Conservation (phyloP, 2,113 vertebrate genomes). For the Bothrops jararaca region DNA sequence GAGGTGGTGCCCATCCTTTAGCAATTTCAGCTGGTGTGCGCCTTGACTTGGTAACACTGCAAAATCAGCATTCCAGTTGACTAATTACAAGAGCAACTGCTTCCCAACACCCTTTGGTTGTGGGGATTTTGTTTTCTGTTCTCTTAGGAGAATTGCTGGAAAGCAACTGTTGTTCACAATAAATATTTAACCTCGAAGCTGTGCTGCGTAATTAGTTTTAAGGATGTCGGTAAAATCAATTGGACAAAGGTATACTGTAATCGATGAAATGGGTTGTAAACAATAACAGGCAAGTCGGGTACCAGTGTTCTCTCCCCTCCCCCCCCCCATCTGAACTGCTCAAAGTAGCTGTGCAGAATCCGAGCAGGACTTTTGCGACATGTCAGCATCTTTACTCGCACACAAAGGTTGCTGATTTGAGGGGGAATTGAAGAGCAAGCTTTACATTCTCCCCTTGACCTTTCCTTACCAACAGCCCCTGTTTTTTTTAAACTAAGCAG, state of each 20-base stretch:
- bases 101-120: background rate
- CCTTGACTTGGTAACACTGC: background rate
- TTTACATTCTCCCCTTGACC: background rate
- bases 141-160: background rate
- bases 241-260: background rate
- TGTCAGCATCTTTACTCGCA: background rate
- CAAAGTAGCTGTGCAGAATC: background rate
- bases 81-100: background rate
- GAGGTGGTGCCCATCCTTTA: background rate
- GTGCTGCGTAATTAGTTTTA: background rate
- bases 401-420: background rate
- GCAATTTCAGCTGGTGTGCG: background rate
- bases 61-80: background rate
- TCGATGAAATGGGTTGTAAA: background rate
- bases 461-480: background rate
- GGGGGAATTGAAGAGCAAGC: background rate
- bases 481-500: conserved; percentile 1
- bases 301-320: background rate
- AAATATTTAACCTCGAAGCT: background rate
- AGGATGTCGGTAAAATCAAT: background rate
- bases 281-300: background rate
- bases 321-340: background rate
- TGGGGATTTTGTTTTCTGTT: background rate
- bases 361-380: background rate
- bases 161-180: background rate